Base-by-base conservation (phyloP, 2,797 vertebrate genomes). In the Pogonophryne albipinna region DNA sequence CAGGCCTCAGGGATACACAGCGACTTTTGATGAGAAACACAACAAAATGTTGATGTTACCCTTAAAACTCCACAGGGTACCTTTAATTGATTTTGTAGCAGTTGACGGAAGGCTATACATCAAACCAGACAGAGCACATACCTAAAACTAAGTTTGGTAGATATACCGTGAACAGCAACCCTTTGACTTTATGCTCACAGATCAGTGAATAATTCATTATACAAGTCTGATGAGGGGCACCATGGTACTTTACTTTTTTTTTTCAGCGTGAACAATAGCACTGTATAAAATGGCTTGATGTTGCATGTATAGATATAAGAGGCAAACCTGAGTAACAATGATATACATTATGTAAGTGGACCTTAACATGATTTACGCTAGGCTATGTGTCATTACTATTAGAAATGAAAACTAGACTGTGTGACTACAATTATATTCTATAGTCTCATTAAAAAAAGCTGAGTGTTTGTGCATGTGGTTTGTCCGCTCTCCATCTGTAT, bases 191-290 rank as follows among this genome's bases (percentile, higher is more conserved):
- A 53, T 60, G 42, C 60, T 75, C 51, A 71, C 80, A 64, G 58
- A 70, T 73, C 57, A 66, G 68, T 71, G 55, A 81, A 83, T 4
- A 65, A 80, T 77, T 66, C 65, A 76, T 88, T 79, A 80, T 83
- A 80, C 19, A 73, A 62, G 69, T n/a, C 67, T 80, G 63, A 74
- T 64, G 64, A 83, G 66, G 2, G 34, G 58, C 44, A 41, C 71
- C 71, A 3, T 42, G 38, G 34, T 67, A 68, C 78, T 84, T 69
- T 46, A 64, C 38, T 78, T 82, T 71, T 27, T 71, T 84, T 77
- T 78, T 55, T 31, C 50, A 60, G 53, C 4, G 13, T 13, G 20
- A 66, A 69, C 7, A 57, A 47, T 45, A 60, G 63, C n/a, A 67
- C 59, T 20, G 38, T 15, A 9, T 68, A 20, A 71, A 82, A 69